Conservation (phyloP, 1,140 invertebrate species). For the Drosophila pallidifrons region DNA sequence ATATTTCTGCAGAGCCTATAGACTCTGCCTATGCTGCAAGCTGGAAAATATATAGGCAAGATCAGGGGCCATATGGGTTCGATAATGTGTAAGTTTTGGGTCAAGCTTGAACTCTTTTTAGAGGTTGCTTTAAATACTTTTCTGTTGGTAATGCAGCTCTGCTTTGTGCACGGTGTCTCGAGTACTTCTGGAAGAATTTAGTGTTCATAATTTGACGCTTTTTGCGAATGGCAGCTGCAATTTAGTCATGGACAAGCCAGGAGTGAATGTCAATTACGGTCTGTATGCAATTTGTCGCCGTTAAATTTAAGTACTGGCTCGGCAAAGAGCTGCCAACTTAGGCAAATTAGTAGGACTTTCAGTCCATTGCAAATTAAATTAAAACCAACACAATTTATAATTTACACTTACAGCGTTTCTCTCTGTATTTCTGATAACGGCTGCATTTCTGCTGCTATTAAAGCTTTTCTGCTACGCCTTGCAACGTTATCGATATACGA, state of each 20-base stretch:
- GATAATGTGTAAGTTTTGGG: conserved; percentile 85
- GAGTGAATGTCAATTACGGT: conserved; percentile 91
- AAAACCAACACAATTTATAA: neutral
- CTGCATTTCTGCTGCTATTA: conserved; percentile 56
- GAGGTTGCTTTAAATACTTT: too few relatives aligned
- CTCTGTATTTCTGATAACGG: conserved; percentile 62
- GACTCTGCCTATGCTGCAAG: conserved; percentile 75
- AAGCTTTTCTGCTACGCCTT: conserved; percentile 63
- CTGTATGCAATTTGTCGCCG: conserved; percentile 77
- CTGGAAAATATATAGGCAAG: conserved; percentile 83
- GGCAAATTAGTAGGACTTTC: too few relatives aligned
- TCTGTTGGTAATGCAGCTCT: conserved; percentile 25
- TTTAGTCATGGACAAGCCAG: conserved; percentile 86
- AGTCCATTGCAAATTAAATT: too few relatives aligned
- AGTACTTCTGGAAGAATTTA: conserved; percentile 89
- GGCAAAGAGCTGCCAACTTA: too few relatives aligned
- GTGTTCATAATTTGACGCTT: conserved; percentile 89
- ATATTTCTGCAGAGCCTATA: neutral
- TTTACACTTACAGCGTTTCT: conserved; percentile 56
- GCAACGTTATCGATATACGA: conserved; percentile 66
- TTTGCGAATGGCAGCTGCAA: conserved; percentile 86
- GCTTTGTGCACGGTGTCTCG: conserved; percentile 86
- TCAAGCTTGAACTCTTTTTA: too few relatives aligned
- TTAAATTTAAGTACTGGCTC: neutral
- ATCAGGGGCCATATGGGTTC: conserved; percentile 84